A percentile compares a stretch with the other conserved stretches of the same genome.
Evolutionary conservation across 1,140 invertebrate genomes (phyloP).

Genomic region (Maniola jurtina): DNA sequence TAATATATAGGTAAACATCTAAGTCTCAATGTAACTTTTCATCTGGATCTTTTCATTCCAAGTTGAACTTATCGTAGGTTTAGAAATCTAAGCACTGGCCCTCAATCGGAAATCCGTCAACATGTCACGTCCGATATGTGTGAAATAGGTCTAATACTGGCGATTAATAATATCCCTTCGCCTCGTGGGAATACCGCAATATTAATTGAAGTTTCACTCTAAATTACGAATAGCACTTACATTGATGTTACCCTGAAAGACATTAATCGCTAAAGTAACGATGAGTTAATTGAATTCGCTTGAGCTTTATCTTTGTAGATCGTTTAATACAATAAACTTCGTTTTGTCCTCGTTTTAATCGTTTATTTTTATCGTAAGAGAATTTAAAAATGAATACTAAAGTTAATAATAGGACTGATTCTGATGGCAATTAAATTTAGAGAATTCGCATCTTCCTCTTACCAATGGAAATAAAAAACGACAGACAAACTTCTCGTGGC

Average conservation of each 20-base stretch:
- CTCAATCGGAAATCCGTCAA: constrained; percentile 35
- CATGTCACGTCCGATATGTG: constrained; percentile 31
- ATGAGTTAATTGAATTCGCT: constrained; percentile 1
- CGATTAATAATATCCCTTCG: constrained; percentile 43
- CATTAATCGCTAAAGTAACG: constrained; percentile 1
- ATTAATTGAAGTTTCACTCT: constrained; percentile 35
- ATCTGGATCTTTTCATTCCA: constrained; percentile 14
- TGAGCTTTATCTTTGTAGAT: neutral
- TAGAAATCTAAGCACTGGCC: constrained; percentile 24
- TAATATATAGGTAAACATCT: no score
- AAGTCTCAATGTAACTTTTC: no score
- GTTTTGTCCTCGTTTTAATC: neutral
- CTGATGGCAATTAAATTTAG: no score
- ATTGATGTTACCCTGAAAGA: constrained; percentile 6
- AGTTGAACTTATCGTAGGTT: neutral
- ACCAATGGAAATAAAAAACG: no score
- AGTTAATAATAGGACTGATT: no score
- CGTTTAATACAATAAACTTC: neutral
- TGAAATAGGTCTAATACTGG: constrained; percentile 36
- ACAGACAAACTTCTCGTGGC: no score
- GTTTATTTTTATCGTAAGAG: neutral
- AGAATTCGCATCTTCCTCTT: no score
- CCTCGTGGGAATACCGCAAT: constrained; percentile 31
- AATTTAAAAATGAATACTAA: no score
- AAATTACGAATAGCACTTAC: constrained; percentile 27